Evolutionary conservation across 2,888 invertebrate genomes (phyloP), one percentile per base, ranked within the genome.

Genomic region (Chymomyza procnemis): DNA sequence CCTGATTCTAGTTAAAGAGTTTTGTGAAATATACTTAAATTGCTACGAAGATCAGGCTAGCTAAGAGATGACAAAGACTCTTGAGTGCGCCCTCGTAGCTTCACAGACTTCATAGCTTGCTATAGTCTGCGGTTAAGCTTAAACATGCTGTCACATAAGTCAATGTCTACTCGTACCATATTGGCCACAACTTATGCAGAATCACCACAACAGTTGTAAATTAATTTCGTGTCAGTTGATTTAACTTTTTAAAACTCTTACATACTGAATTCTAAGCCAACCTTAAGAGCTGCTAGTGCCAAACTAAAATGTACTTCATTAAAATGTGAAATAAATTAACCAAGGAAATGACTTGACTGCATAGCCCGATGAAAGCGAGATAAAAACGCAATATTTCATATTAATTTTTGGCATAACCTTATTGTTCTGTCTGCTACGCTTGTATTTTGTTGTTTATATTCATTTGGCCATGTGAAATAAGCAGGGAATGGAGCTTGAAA

Each of bases 321-420:
- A 56, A 61, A 26, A 26, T 47, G 54, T 50, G 57, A 70, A 69
- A 52, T 50, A 79, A 81, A 84, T 81, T 84, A 84, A 84, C 81
- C 79, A 84, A 69, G 67, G 73, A 82, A 84, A 86, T 81, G 18
- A 16, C 21, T 50, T 50, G 9, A 18, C 18, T 50, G 47, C 46
- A 12, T 56, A 76, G 69, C 67, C 67, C 83, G 83, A 83, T 85
- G 87, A 83, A 83, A 87, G 85, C 83, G 80, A 76, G 76, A 87
- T 80, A 64, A 68, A 69, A 58, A 61, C 64, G 73, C 65, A n/a
- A 60, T 50, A 55, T 65, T 57, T 54, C 54, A 54, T 64, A 58
- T 64, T 48, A 50, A 41, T 56, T 61, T 21, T 21, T 56, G 9
- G 18, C 6, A 60, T 54, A 55, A 22, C 14, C 8, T 52, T 52